Percentiles rank a stretch among this genome's conserved stretches.
Evolutionary conservation across 1,140 invertebrate species (phyloP).

Genomic region (Drosophila kanapiae): DNA sequence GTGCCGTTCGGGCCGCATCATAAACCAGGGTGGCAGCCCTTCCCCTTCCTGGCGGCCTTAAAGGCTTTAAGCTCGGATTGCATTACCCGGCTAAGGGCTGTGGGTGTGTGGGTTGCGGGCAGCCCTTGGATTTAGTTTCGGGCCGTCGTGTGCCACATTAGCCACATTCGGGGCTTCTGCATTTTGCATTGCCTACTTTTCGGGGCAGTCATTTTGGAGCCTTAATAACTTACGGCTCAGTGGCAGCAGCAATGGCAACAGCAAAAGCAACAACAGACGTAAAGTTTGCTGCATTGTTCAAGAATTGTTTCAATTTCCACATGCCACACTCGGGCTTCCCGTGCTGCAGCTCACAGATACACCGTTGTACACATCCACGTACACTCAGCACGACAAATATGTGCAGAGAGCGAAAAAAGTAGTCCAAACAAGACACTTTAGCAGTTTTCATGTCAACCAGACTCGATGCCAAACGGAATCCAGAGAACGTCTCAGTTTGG

Average conservation of each 20-base stretch:
- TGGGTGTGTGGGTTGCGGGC: constrained; percentile 1
- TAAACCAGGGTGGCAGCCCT: constrained; percentile 40
- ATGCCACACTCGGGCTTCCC: constrained; percentile 42
- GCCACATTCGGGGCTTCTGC: constrained; percentile 32
- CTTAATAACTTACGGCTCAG: constrained; percentile 55
- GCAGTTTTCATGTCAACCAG: no score
- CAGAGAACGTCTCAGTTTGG: no score
- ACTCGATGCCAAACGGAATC: no score
- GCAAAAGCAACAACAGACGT: constrained; percentile 4
- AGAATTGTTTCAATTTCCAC: constrained; percentile 64
- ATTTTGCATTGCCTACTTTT: constrained; percentile 67
- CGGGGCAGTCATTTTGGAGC: constrained; percentile 41
- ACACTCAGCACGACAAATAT: constrained; percentile 3
- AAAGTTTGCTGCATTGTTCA: constrained; percentile 61
- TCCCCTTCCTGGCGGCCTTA: neutral
- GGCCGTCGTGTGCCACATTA: constrained; percentile 31
- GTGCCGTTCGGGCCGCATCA: constrained; percentile 63
- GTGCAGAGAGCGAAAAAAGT: constrained; percentile 4
- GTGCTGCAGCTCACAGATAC: constrained; percentile 4
- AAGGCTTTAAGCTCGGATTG: constrained; percentile 38
- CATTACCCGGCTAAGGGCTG: neutral
- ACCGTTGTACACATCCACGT: constrained; percentile 9
- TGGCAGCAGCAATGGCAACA: constrained; percentile 18
- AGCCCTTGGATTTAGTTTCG: constrained; percentile 12
- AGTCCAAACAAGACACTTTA: no score